Percentiles rank a stretch among this genome's conserved stretches.
Evolutionary conservation across 2,113 vertebrate genomes (phyloP).

Genomic region (Gobius niger): DNA sequence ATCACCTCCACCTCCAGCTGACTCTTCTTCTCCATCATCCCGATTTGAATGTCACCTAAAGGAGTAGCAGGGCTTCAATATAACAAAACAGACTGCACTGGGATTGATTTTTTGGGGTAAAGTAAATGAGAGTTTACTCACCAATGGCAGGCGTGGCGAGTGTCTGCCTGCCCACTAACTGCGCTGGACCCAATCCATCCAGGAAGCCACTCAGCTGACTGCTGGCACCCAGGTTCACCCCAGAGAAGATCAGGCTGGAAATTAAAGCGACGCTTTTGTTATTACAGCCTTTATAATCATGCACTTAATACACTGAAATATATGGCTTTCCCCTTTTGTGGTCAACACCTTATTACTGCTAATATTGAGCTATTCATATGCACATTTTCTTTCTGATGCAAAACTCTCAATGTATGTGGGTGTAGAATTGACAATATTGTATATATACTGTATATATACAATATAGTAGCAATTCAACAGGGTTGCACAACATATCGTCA

Average conservation of each 20-base stretch:
- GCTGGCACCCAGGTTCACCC: constrained; percentile 90
- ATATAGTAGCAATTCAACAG: too few species aligned
- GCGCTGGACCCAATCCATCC: constrained; percentile 94
- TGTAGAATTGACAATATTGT: too few species aligned
- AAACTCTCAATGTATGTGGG: too few species aligned
- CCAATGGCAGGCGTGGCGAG: constrained; percentile 96
- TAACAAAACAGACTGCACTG: background rate
- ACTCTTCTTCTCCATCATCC: constrained; percentile 97
- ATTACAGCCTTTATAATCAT: background rate
- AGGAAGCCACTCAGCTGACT: constrained; percentile 98
- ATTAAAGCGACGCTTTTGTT: background rate
- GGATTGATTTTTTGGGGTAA: background rate
- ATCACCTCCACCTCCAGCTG: constrained; percentile 98
- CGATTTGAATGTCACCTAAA: constrained; percentile 96
- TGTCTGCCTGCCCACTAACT: constrained; percentile 94
- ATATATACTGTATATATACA: too few species aligned
- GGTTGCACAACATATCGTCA: too few species aligned
- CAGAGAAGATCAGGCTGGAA: constrained; percentile 91
- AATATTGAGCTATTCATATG: background rate
- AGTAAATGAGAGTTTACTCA: constrained; percentile 60
- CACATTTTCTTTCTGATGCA: too few species aligned
- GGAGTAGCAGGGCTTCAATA: constrained; percentile 12
- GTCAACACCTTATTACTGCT: background rate
- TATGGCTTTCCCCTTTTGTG: background rate
- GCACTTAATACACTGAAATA: too few species aligned